A percentile compares a stretch with the other conserved stretches of the same genome.
Evolutionary conservation across 2,888 invertebrate genomes (phyloP).

Genomic region (Plusia festucae): DNA sequence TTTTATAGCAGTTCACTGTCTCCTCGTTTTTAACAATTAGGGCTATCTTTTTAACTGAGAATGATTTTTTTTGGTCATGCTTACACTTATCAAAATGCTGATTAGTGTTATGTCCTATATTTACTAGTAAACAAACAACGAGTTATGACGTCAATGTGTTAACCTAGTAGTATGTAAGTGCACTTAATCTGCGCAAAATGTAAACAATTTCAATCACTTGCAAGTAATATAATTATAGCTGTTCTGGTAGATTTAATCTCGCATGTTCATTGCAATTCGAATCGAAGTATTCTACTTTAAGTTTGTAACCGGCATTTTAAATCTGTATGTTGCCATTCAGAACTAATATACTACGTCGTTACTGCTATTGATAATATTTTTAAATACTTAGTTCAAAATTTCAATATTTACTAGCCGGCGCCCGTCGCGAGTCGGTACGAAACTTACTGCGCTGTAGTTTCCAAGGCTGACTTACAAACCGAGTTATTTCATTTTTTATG

Average conservation of each 20-base stretch:
- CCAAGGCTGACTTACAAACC: conserved; percentile 48
- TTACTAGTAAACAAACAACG: conserved; percentile 22
- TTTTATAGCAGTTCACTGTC: conserved; percentile 41
- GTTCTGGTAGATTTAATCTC: conserved; percentile 13
- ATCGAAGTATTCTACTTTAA: background rate
- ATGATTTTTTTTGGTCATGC: background rate
- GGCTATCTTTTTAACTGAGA: background rate
- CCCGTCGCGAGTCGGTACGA: too few species aligned
- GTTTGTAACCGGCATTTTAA: background rate
- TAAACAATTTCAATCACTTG: conserved; percentile 26
- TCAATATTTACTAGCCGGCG: too few species aligned
- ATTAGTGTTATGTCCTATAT: conserved; percentile 15
- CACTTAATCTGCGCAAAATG: conserved; percentile 23
- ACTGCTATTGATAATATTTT: conserved; percentile 16
- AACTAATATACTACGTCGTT: conserved; percentile 19
- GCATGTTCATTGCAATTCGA: background rate
- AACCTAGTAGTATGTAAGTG: conserved; percentile 15
- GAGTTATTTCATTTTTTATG: background rate
- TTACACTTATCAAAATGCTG: conserved; percentile 2
- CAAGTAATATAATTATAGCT: background rate
- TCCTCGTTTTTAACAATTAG: conserved; percentile 12
- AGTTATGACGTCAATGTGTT: conserved; percentile 17
- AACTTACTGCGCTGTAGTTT: conserved; percentile 36
- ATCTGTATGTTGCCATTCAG: background rate
- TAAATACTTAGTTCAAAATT: conserved; percentile 13